Conservation (phyloP, 2,797 vertebrate species). For the Mionectes olivaceus region DNA sequence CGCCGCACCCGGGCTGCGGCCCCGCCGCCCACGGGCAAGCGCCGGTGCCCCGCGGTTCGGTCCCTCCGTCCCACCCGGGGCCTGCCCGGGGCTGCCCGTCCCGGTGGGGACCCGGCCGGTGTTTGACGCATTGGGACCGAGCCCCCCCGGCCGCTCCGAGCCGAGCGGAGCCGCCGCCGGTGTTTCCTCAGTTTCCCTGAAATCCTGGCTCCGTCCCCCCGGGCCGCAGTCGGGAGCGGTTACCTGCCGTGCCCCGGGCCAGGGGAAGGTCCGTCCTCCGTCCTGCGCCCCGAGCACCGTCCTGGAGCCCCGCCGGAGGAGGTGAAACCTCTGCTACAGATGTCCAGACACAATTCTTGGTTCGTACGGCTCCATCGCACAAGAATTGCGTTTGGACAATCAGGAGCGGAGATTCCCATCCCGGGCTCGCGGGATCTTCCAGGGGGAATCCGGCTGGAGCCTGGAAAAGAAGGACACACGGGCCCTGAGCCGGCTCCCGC, state of each 20-base stretch:
- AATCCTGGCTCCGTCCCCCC: background rate
- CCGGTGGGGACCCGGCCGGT: background rate
- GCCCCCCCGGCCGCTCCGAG: background rate
- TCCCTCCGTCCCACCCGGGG: background rate
- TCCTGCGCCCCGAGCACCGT: background rate
- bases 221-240: background rate
- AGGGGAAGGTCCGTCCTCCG: background rate
- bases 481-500: conserved; percentile 6
- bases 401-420: conserved; percentile 79
- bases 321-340: conserved; percentile 95
- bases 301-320: conserved; percentile 26
- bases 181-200: background rate
- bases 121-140: background rate
- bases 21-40: background rate
- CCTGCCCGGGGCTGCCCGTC: background rate
- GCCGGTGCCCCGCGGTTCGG: background rate
- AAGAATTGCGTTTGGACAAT: conserved; percentile 99
- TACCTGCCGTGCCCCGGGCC: conserved; percentile 33
- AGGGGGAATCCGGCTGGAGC: conserved; percentile 9
- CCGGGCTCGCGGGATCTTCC: conserved; percentile 33
- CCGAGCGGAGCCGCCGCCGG: background rate
- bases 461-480: conserved; percentile 59
- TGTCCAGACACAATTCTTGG: conserved; percentile 99
- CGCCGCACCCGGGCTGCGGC: background rate
- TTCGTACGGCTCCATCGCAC: conserved; percentile 88